Percentiles rank a stretch among this genome's conserved stretches.
phyloP scores from a whole-genome alignment of 2,113 vertebrate species.

The Plecturocebus donacophilus region DNA sequence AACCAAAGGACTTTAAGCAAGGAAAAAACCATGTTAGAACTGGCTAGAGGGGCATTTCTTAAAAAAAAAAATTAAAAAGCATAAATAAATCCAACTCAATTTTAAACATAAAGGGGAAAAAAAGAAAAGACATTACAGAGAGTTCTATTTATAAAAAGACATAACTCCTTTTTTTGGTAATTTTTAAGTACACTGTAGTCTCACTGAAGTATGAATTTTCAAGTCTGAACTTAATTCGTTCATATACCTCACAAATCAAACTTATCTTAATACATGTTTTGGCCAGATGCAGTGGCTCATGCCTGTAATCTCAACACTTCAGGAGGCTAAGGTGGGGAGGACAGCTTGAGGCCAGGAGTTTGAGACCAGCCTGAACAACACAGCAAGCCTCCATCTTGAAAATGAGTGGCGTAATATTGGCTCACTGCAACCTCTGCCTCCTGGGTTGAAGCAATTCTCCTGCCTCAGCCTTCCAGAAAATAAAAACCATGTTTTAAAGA shows the following conservation, averaged over 20 bases:
- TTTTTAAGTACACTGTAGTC: background rate
- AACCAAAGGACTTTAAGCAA: background rate
- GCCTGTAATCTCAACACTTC: too few species aligned
- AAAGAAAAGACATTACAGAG: background rate
- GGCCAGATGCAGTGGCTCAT: too few species aligned
- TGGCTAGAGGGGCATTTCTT: background rate
- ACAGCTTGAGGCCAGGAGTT: too few species aligned
- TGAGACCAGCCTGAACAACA: too few species aligned
- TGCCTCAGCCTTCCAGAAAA: too few species aligned
- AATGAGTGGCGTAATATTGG: too few species aligned
- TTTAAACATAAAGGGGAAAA: background rate
- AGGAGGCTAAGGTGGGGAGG: too few species aligned
- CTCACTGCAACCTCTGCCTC: too few species aligned
- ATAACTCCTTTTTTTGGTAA: background rate
- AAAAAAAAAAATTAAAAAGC: background rate
- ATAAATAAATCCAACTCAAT: background rate
- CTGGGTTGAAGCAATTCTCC: too few species aligned
- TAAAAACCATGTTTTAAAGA: background rate
- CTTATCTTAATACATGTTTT: background rate
- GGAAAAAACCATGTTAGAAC: background rate
- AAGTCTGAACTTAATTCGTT: background rate
- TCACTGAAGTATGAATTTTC: background rate
- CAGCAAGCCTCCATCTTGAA: too few species aligned
- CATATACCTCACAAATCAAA: background rate
- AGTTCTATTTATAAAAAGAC: background rate